Evolutionary conservation across 2,113 vertebrate species (phyloP).

Genomic region (Thalassoma bifasciatum): DNA sequence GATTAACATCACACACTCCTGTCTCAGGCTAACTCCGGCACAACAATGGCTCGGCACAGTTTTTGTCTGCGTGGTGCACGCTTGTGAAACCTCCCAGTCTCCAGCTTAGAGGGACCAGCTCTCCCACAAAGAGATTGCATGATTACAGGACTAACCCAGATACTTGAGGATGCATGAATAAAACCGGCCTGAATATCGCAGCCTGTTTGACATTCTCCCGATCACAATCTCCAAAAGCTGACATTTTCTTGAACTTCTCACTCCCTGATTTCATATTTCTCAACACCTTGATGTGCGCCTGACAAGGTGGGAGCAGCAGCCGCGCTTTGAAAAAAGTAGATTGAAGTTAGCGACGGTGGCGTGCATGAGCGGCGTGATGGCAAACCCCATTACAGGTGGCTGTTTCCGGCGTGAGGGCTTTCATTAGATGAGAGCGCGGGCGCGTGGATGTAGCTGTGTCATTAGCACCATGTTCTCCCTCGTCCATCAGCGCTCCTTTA

Average conservation of each 20-base stretch:
- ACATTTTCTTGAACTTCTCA: conserved; percentile 61
- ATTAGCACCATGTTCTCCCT: conserved; percentile 62
- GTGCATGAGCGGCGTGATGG: not conserved
- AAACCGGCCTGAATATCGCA: conserved; percentile 36
- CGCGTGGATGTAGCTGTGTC: conserved; percentile 45
- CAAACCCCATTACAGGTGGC: conserved; percentile 47
- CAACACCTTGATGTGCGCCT: conserved; percentile 5
- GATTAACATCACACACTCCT: conserved; percentile 36
- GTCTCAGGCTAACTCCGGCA: conserved; percentile 10
- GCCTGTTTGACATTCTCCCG: conserved; percentile 47
- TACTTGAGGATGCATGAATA: conserved; percentile 38
- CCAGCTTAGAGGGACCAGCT: conserved; percentile 39
- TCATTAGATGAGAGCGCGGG: conserved; percentile 50
- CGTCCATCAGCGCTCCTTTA: conserved; percentile 61
- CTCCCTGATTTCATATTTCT: not conserved
- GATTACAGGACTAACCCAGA: conserved; percentile 71
- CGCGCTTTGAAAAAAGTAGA: conserved; percentile 4
- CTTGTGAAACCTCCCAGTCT: conserved; percentile 36
- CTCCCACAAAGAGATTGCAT: conserved; percentile 62
- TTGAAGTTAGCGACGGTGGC: not conserved
- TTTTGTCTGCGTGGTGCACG: conserved; percentile 28
- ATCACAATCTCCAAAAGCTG: conserved; percentile 40
- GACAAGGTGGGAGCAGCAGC: conserved; percentile 11
- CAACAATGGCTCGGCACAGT: conserved; percentile 43
- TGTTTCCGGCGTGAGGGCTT: conserved; percentile 31